Percentiles rank a stretch among this genome's conserved stretches.
phyloP scores from a whole-genome alignment of 2,888 invertebrate genomes.

The Lacanobia oleracea region DNA sequence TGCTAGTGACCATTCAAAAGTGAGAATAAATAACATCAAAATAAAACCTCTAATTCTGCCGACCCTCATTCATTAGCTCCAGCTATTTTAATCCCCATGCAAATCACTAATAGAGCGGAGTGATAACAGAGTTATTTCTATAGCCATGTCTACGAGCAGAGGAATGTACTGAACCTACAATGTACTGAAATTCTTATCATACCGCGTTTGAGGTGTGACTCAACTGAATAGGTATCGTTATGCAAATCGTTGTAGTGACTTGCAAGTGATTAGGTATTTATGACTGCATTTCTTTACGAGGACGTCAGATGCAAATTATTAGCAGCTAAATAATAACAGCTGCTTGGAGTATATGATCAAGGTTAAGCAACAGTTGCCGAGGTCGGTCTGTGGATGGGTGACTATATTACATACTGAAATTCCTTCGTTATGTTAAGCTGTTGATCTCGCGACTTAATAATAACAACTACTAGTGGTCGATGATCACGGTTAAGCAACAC shows the following conservation, averaged over 20 bases:
- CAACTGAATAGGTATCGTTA: conserved; percentile 12
- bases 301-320: too few relatives aligned
- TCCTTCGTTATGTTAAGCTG: too few relatives aligned
- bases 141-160: background rate
- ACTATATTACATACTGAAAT: too few relatives aligned
- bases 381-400: too few relatives aligned
- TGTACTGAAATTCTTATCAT: conserved; percentile 39
- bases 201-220: conserved; percentile 32
- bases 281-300: background rate
- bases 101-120: conserved; percentile 27
- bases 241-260: conserved; percentile 35
- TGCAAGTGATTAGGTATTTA: conserved; percentile 3
- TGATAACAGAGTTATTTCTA: conserved; percentile 34
- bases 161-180: conserved; percentile 23
- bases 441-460: too few relatives aligned
- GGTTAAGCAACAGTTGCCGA: too few relatives aligned
- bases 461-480: too few relatives aligned
- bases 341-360: too few relatives aligned
- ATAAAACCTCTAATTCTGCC: background rate
- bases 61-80: background rate
- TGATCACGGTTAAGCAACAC: too few relatives aligned
- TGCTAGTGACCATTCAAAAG: too few relatives aligned
- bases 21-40: background rate
- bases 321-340: too few relatives aligned
- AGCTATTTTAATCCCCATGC: conserved; percentile 4